These are phyloP conservation scores for Odontophorus gujanensis DNA, from an alignment of 2,113 vertebrate species.

Conservation along the genomic window DNA sequence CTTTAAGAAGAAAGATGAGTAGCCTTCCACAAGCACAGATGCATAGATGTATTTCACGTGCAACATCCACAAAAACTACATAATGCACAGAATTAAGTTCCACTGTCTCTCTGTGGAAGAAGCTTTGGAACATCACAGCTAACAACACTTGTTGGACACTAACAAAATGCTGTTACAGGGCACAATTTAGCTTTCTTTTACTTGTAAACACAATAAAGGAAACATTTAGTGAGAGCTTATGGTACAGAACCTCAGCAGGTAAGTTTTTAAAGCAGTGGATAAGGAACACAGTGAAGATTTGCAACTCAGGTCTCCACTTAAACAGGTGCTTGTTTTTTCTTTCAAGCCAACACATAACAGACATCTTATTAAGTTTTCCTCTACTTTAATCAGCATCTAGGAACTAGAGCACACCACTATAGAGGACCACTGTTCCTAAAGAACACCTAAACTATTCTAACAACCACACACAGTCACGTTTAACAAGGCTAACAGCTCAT, in stretches of 20 bases:
- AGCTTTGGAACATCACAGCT: not conserved
- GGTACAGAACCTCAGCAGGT: not conserved
- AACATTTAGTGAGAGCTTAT: not conserved
- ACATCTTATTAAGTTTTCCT: not conserved
- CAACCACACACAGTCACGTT: not conserved
- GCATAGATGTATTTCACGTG: not conserved
- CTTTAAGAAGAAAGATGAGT: not conserved
- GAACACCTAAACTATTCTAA: not conserved
- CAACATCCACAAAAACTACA: not conserved
- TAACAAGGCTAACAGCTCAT: not conserved
- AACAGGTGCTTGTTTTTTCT: not conserved
- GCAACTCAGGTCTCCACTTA: not conserved
- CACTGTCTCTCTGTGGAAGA: not conserved
- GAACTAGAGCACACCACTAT: not conserved
- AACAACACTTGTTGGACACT: not conserved
- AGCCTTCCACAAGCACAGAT: not conserved
- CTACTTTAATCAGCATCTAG: not conserved
- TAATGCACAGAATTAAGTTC: not conserved
- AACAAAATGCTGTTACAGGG: not conserved
- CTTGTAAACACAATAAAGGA: not conserved
- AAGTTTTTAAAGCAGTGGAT: not conserved
- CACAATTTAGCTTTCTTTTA: not conserved
- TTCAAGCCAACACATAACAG: not conserved
- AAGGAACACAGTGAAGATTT: not conserved
- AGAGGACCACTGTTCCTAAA: not conserved